Evolutionary conservation across 2,888 invertebrate species (phyloP).

Genomic region (Apamea sordens): DNA sequence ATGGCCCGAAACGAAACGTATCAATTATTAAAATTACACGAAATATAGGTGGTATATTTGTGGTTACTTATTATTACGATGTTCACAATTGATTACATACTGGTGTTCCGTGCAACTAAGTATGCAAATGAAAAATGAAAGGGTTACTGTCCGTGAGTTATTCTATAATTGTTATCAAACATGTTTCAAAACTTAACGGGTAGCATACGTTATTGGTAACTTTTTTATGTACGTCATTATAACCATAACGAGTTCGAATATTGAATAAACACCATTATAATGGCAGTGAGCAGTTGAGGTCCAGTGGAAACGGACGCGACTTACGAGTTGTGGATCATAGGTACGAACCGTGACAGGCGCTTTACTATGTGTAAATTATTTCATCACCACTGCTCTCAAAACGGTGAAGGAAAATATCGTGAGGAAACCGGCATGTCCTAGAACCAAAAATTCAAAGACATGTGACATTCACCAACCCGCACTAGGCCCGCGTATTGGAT

Average conservation of each 20-base stretch:
- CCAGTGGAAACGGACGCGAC: neutral
- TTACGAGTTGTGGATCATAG: neutral
- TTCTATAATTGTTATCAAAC: slow-evolving; percentile 71
- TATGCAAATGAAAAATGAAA: slow-evolving; percentile 78
- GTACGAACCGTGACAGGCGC: neutral
- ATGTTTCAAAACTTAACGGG: slow-evolving; percentile 64
- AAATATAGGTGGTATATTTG: slow-evolving; percentile 68
- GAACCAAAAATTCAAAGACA: neutral
- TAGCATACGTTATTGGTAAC: slow-evolving; percentile 52
- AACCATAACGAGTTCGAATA: slow-evolving; percentile 33
- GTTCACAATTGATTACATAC: slow-evolving; percentile 71
- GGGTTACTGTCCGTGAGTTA: slow-evolving; percentile 69
- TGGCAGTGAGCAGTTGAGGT: neutral
- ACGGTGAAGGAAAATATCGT: neutral
- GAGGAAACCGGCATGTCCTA: neutral
- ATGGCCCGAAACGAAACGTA: slow-evolving; percentile 74
- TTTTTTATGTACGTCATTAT: slow-evolving; percentile 49
- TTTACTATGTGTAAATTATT: neutral
- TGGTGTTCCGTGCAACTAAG: slow-evolving; percentile 65
- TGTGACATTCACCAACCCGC: neutral
- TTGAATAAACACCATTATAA: slow-evolving; percentile 23
- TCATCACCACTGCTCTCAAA: neutral
- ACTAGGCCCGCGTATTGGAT: neutral
- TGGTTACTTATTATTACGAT: slow-evolving; percentile 69
- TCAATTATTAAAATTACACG: slow-evolving; percentile 74